Conservation (phyloP, 2,113 vertebrate species). For the Benitochromis conjunctus region DNA sequence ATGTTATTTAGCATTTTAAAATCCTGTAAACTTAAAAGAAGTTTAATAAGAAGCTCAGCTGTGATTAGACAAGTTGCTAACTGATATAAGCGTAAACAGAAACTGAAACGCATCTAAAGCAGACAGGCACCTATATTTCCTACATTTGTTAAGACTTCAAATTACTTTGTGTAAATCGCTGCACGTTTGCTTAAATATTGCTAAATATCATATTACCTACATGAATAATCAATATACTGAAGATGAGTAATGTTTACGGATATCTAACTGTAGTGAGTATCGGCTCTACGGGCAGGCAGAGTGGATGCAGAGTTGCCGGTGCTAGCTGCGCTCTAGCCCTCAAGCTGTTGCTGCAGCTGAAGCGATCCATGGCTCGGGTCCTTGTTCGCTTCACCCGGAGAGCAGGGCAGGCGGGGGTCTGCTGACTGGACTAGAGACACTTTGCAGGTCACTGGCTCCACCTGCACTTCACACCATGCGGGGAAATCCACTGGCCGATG, state of each 20-base stretch:
- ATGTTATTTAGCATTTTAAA: not conserved
- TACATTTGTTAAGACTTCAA: not conserved
- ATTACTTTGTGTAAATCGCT: not conserved
- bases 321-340: slow-evolving; percentile 2
- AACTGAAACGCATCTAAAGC: not conserved
- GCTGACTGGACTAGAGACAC: slow-evolving; percentile 84
- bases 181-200: not conserved
- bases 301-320: not conserved
- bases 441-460: slow-evolving; percentile 82
- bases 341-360: slow-evolving; percentile 40
- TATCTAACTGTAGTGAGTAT: not conserved
- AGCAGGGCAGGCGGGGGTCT: slow-evolving; percentile 81
- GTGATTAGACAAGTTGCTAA: not conserved
- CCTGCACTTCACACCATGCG: slow-evolving; percentile 82
- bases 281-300: not conserved
- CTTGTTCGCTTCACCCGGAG: slow-evolving; percentile 29
- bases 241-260: not conserved
- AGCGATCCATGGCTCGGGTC: slow-evolving; percentile 58
- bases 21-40: not conserved
- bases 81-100: not conserved
- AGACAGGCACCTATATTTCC: not conserved
- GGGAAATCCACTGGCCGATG: slow-evolving; percentile 92
- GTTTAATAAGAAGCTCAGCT: not conserved
- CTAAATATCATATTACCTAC: not conserved
- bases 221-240: not conserved